These are phyloP conservation scores for Pipistrellus nathusii DNA, from an alignment of 2,797 vertebrate genomes.

Conservation along the genomic window DNA sequence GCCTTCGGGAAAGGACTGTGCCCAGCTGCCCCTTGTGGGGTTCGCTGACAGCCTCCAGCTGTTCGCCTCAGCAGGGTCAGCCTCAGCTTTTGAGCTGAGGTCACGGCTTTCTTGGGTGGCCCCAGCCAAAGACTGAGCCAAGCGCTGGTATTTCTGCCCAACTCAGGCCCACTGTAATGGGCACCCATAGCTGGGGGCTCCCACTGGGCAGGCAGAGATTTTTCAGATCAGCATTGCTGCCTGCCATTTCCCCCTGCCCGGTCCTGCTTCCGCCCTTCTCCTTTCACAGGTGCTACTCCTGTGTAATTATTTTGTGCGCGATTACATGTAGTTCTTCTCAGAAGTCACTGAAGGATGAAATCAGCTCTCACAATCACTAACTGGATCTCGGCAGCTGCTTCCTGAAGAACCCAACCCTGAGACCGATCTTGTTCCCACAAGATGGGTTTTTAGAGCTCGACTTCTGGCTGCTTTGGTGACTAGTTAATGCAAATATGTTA, in stretches of 20 bases:
- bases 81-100: neutral
- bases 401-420: slow-evolving; percentile 18
- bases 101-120: neutral
- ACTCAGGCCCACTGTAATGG: neutral
- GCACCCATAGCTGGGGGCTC: neutral
- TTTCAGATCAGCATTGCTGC: neutral
- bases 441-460: neutral
- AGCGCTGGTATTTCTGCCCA: neutral
- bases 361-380: neutral
- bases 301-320: neutral
- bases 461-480: neutral
- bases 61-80: neutral
- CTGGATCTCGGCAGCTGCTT: slow-evolving; percentile 35
- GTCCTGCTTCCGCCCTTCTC: neutral
- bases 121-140: neutral
- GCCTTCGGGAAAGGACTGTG: neutral
- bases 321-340: neutral
- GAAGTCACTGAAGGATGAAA: slow-evolving; percentile 30
- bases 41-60: slow-evolving; percentile 21
- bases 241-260: neutral
- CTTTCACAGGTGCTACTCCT: neutral
- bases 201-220: neutral
- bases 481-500: slow-evolving; percentile 23
- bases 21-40: neutral
- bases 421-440: neutral